Evolutionary conservation across 1,140 invertebrate genomes (phyloP), one percentile per base, ranked within the genome.

Genomic region (Odontomachus brunneus): DNA sequence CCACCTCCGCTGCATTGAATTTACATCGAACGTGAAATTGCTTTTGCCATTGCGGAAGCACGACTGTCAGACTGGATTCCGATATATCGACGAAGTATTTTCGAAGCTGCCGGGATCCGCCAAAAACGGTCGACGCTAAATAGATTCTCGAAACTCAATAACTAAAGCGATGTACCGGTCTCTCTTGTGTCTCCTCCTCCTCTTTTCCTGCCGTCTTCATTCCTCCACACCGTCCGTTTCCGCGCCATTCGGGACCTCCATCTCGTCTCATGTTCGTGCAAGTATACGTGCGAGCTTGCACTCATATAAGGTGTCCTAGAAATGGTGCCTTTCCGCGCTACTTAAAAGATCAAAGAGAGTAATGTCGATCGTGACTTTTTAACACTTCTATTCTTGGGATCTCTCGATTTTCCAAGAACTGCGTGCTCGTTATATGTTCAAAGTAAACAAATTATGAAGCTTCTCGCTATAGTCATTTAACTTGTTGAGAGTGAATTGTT

Each of bases 101-200:
- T 80, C n/a, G 57, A 71, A 80, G 38, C 33, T n/a, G 17, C 17
- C 57, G 15, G n/a, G n/a, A 80, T 48, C n/a, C 9, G n/a, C 24
- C 33, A 29, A 80, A 80, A 80, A 71, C 22, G 33, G 76, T 89
- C 83, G 83, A 91, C 89, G 82, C 91, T 92, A 92, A 93, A 92
- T 89, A 91, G 91, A 91, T 91, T 90, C 88, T 82, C 74, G 73
- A 87, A 89, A 90, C 88, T 91, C 91, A 88, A 92, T 92, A 91
- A 90, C 88, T 83, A 82, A 76, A 82, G 51, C 69, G 75, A 83
- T 55, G 38, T 57, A 71, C 57, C 51, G 22, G 53, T 55, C 19
- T 82, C 55, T 65, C 48, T 53, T 71, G 62, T 55, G 62, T 55
- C 59, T 29, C 19, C 48, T 78, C 38, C 62, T 66, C 44, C 7